Conservation (phyloP, 2,797 vertebrate species). For the Allobates femoralis region DNA sequence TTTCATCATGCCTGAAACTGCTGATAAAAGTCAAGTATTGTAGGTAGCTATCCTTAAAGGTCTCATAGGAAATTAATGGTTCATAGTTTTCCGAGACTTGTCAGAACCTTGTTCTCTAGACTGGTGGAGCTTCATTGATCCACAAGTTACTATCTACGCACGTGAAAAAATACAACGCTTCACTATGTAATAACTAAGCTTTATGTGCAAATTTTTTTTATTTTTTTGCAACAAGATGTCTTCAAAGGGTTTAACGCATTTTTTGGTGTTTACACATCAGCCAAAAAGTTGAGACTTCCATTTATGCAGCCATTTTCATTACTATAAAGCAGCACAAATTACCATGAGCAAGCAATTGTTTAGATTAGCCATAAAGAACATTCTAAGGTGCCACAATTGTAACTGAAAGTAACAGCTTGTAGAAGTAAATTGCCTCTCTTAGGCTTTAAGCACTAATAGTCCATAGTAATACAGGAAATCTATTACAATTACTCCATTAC, state of each 20-base stretch:
- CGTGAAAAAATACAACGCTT: not conserved
- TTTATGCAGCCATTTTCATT: constrained; percentile 25
- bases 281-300: not conserved
- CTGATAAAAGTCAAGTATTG: no score
- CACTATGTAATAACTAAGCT: not conserved
- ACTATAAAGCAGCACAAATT: constrained; percentile 32
- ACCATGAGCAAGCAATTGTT: constrained; percentile 2
- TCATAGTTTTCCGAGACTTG: no score
- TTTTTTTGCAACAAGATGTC: not conserved
- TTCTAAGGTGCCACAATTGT: constrained; percentile 25
- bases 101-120: no score
- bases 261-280: not conserved
- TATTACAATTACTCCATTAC: constrained; percentile 8
- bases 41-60: no score
- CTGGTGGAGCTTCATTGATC: no score
- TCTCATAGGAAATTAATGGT: no score
- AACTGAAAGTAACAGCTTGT: not conserved
- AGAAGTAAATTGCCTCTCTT: constrained; percentile 33
- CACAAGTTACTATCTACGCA: no score
- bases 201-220: not conserved
- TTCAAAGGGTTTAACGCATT: not conserved
- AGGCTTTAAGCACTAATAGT: not conserved
- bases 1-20: no score
- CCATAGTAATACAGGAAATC: not conserved
- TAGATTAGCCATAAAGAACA: constrained; percentile 27